Conservation (phyloP, 2,797 vertebrate species). For the Fundulus diaphanus region DNA sequence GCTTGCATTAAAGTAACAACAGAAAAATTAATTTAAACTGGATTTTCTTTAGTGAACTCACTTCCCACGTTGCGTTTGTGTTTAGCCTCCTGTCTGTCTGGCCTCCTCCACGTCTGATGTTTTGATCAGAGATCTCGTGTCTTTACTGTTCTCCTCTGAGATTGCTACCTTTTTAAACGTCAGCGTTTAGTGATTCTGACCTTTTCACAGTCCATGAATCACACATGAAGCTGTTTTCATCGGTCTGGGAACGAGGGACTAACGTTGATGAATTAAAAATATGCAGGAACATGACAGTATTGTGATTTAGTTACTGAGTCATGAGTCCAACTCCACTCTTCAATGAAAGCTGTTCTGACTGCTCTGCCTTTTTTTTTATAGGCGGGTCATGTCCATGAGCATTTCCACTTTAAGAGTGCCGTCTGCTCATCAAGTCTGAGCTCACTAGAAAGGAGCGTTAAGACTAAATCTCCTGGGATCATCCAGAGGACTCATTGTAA, state of each 20-base stretch:
- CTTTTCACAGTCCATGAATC: constrained; percentile 4
- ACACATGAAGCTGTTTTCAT: neutral
- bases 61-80: neutral
- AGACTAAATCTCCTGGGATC: neutral
- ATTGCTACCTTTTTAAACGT: too few species aligned
- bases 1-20: neutral
- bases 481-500: neutral
- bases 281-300: neutral
- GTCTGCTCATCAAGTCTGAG: neutral
- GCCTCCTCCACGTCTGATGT: neutral
- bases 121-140: neutral
- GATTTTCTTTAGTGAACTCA: neutral
- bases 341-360: constrained; percentile 3
- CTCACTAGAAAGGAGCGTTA: neutral
- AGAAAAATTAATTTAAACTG: fast-evolving
- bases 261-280: neutral
- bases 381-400: neutral
- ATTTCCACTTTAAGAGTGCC: neutral
- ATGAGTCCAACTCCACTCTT: neutral
- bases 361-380: neutral
- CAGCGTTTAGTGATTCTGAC: neutral
- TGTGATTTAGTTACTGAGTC: constrained; percentile 1
- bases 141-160: neutral
- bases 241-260: neutral
- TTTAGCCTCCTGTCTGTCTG: neutral